phyloP scores from a whole-genome alignment of 2,113 vertebrate genomes.

The Leiothrix lutea region DNA sequence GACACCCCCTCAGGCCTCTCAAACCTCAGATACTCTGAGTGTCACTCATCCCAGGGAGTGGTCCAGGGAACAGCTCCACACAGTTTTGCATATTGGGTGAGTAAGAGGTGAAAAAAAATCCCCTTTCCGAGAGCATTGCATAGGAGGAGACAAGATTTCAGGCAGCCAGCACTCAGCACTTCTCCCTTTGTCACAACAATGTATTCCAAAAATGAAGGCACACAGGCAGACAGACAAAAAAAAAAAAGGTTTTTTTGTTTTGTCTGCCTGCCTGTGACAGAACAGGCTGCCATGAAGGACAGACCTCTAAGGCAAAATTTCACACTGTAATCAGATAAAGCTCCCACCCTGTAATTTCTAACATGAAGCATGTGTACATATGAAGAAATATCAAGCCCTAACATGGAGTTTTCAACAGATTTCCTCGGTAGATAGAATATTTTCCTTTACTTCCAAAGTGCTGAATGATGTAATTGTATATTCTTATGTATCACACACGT shows the following conservation, averaged over 20 bases:
- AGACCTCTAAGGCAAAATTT: background rate
- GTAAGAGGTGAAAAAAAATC: background rate
- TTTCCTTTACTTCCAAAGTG: background rate
- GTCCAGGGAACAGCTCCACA: background rate
- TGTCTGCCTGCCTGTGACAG: background rate
- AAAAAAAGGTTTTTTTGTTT: background rate
- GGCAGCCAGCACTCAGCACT: background rate
- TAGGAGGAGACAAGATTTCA: background rate
- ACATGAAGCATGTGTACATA: background rate
- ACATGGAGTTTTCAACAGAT: background rate
- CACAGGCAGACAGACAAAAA: background rate
- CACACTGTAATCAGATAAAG: background rate
- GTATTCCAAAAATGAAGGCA: background rate
- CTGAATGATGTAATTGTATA: background rate
- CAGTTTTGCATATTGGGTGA: fast-evolving
- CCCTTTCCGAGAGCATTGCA: background rate
- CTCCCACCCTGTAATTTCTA: background rate
- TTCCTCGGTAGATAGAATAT: background rate
- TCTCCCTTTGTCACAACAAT: background rate
- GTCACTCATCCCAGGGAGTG: background rate
- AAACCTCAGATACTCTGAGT: background rate
- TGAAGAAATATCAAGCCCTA: background rate
- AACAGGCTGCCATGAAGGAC: background rate
- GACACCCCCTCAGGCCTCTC: background rate
- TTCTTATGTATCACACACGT: background rate